Percentiles rank a stretch among this genome's conserved stretches.
These are phyloP conservation scores for Drosophila bifasciata DNA, from an alignment of 1,140 invertebrate species.

Conservation along the genomic window DNA sequence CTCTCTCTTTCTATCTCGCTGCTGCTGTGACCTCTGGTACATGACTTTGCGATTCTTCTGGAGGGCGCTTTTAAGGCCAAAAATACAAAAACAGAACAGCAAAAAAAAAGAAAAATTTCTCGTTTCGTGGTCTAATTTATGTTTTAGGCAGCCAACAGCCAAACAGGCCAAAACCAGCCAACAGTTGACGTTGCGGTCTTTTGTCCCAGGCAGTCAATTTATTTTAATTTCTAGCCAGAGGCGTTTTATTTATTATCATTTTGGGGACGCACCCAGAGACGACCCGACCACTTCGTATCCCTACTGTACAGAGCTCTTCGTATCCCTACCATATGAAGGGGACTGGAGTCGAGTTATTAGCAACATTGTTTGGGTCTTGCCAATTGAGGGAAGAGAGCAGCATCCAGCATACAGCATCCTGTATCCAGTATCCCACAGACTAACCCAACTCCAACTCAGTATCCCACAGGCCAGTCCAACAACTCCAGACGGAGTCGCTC, in stretches of 20 bases:
- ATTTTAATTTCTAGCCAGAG: conserved; percentile 76
- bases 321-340: too few relatives aligned
- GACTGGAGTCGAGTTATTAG: conserved; percentile 69
- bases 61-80: conserved; percentile 61
- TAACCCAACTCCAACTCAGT: conserved; percentile 19
- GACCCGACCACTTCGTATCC: too few relatives aligned
- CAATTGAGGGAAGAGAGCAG: conserved; percentile 56
- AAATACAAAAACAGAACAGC: neutral
- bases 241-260: conserved; percentile 81
- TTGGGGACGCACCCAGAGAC: conserved; percentile 22
- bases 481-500: conserved; percentile 23
- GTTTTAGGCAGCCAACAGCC: conserved; percentile 51
- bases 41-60: conserved; percentile 76
- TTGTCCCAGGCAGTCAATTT: conserved; percentile 78
- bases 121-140: conserved; percentile 42
- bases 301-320: too few relatives aligned
- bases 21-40: conserved; percentile 43
- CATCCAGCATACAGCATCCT: too few relatives aligned
- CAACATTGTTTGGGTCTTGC: conserved; percentile 65
- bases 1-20: neutral
- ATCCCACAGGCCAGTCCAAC: conserved; percentile 13
- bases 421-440: conserved; percentile 1
- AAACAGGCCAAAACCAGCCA: conserved; percentile 12
- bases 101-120: conserved; percentile 32
- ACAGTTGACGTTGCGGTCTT: conserved; percentile 61